Evolutionary conservation across 2,797 vertebrate genomes (phyloP).

Genomic region (Valencia hispanica): DNA sequence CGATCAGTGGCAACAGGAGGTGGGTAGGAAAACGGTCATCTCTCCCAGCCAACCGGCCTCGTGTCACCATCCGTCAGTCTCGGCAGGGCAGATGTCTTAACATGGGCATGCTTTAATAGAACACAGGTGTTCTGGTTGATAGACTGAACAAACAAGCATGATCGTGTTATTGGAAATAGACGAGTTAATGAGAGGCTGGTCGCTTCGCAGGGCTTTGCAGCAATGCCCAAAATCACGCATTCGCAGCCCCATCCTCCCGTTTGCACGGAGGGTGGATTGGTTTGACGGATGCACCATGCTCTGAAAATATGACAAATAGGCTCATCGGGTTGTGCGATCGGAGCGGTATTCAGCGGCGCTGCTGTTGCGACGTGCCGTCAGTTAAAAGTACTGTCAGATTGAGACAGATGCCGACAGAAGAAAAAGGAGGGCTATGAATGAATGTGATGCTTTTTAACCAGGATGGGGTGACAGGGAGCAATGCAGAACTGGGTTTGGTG

Average conservation of each 20-base stretch:
- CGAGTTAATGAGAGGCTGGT: background rate
- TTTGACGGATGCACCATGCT: background rate
- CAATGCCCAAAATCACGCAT: background rate
- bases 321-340: background rate
- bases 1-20: background rate
- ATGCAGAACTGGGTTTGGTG: too few species aligned
- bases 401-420: constrained; percentile 41
- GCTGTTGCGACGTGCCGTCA: constrained; percentile 42
- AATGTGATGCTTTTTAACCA: constrained; percentile 21
- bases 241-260: too few species aligned
- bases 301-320: background rate
- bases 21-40: background rate
- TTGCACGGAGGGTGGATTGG: background rate
- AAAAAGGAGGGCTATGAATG: constrained; percentile 31
- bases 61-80: background rate
- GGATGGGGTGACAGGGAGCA: constrained; percentile 13
- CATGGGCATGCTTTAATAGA: background rate
- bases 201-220: background rate
- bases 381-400: constrained; percentile 30
- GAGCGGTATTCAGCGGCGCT: constrained; percentile 51
- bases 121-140: background rate
- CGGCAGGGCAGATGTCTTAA: background rate
- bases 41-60: constrained; percentile 1
- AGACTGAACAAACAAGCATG: background rate
- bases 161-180: background rate